Percentiles rank a stretch among this genome's conserved stretches.
Conservation (phyloP, 1,140 invertebrate species). For the Anastatus disparis region DNA sequence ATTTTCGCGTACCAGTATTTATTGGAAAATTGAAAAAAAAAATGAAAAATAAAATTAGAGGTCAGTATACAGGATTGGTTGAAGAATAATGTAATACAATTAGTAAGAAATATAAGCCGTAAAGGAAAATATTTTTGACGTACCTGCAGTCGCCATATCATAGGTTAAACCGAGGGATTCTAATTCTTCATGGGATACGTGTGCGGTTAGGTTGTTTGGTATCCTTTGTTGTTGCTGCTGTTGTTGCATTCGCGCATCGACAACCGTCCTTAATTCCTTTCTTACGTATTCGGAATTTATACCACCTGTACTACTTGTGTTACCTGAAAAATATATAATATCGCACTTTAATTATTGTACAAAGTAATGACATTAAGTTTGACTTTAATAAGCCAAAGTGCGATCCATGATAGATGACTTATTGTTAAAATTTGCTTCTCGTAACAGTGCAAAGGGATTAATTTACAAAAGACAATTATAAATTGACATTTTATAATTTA, state of each 20-base stretch:
- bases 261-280: conserved; percentile 87
- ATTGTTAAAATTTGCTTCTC: conserved; percentile 21
- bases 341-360: background rate
- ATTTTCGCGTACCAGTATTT: background rate
- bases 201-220: conserved; percentile 63
- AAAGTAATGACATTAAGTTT: background rate
- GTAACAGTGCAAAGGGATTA: conserved; percentile 20
- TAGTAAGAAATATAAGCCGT: conserved; percentile 9
- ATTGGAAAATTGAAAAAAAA: background rate
- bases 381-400: conserved; percentile 9
- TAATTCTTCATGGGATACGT: conserved; percentile 72
- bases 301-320: conserved; percentile 53
- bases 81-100: background rate
- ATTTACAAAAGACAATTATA: conserved; percentile 25
- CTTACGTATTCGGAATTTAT: conserved; percentile 82
- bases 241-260: conserved; percentile 79
- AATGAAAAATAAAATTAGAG: too few relatives aligned
- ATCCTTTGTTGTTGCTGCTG: conserved; percentile 53
- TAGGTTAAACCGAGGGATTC: conserved; percentile 76
- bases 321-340: conserved; percentile 56
- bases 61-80: too few relatives aligned
- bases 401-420: conserved; percentile 20
- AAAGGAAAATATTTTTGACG: conserved; percentile 34
- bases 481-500: background rate
- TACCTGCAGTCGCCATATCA: conserved; percentile 76